Conservation (phyloP, 2,888 invertebrate species). For the Biston betularia region DNA sequence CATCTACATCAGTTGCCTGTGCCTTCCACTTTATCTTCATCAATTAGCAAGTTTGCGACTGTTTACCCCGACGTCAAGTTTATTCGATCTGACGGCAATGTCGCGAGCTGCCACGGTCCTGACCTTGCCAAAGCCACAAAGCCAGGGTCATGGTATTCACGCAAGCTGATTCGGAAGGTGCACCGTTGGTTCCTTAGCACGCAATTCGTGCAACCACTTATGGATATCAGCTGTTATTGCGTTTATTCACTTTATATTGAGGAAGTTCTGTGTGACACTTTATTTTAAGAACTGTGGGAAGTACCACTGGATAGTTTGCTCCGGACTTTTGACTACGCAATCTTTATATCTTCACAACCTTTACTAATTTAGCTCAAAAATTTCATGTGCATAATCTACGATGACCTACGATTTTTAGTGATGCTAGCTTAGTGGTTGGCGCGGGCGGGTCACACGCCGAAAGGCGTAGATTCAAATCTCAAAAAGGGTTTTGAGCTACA, state of each 20-base stretch:
- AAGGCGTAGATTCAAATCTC: no score
- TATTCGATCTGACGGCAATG: conserved; percentile 51
- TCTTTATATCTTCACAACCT: no score
- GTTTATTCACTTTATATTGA: neutral
- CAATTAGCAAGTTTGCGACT: conserved; percentile 39
- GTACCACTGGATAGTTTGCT: no score
- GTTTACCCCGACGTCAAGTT: conserved; percentile 17
- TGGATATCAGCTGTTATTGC: conserved; percentile 14
- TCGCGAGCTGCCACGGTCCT: conserved; percentile 70
- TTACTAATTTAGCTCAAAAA: no score
- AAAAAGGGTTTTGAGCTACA: no score
- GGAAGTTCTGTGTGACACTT: conserved; percentile 8
- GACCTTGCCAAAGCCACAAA: conserved; percentile 61
- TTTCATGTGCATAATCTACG: no score
- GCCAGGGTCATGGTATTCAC: conserved; percentile 66
- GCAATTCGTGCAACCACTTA: conserved; percentile 41
- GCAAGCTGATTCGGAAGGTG: conserved; percentile 59
- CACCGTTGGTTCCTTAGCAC: conserved; percentile 63
- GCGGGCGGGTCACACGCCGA: no score
- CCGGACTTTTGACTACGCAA: no score
- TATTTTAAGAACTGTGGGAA: neutral
- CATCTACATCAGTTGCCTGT: conserved; percentile 1
- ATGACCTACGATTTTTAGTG: no score
- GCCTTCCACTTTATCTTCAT: conserved; percentile 2
- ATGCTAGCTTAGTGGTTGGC: no score